Base-by-base conservation (phyloP, 2,797 vertebrate species). In the Salmo trutta region DNA sequence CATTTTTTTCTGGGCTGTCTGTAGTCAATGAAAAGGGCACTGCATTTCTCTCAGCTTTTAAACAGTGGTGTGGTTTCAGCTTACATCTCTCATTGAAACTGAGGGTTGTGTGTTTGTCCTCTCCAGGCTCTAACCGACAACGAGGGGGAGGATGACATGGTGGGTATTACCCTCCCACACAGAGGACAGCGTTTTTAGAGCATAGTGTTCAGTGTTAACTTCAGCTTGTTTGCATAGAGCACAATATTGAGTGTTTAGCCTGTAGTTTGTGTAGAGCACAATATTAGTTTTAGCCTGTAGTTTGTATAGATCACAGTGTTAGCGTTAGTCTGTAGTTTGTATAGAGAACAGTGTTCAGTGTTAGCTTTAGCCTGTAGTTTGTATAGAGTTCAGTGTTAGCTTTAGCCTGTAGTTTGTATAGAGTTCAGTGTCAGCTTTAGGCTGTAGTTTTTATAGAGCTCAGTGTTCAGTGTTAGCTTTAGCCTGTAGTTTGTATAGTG, bases 91-190 rank as follows among this genome's bases (percentile, higher is more conserved):
- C 41, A 47, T 47, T 14, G 41, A 47, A 14, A 52, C 16, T 74
- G 54, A 24, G 62, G 21, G 62, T 65, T 51, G 33, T 36, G 53
- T 64, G 41, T 71, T 29, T 71, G 16, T 81, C 27, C 74, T 69
- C 75, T 75, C 69, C 84, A 94, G 92, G 80, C 84, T 0, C 1
- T 82, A 79, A 84, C 79, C 82, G 91, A 92, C 83, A 83, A 88
- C 66, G 92, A 90, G 77, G 89, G 85, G 5, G 86, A 87, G 41
- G 90, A 90, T 78, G 65, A 86, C 77, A 83, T 84, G 93, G 94
- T 95, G 90, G 87, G 93, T 94, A 82, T 77, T 59, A 70, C 19
- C 51, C 5, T 29, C 4, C 66, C 52, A n/a, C 1, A 54, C 17
- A 65, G 74, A 53, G 17, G 19, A 6, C 2, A 73, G 52, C 21